Conservation (phyloP, 2,888 invertebrate species). For the Lasioglossum pauxillum region DNA sequence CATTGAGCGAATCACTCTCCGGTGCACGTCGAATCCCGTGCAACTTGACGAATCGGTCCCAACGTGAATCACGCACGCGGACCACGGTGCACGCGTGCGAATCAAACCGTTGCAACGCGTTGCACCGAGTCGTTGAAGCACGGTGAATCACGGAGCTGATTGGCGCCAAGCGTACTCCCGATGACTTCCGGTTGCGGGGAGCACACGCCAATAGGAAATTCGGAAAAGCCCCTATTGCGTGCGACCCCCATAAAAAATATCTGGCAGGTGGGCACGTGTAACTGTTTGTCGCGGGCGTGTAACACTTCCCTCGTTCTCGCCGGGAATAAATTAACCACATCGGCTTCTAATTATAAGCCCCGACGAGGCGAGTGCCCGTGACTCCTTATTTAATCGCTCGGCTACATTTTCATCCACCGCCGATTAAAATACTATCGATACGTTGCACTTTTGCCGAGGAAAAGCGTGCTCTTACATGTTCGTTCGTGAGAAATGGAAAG, state of each 20-base stretch:
- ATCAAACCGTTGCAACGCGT: constrained; percentile 35
- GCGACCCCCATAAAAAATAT: neutral
- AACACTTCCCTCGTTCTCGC: constrained; percentile 4
- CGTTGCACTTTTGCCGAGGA: neutral
- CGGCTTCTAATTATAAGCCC: neutral
- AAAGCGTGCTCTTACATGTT: too few relatives aligned
- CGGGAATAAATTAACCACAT: neutral
- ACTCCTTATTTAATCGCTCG: neutral
- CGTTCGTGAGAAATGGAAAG: too few relatives aligned
- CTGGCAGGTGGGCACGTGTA: neutral
- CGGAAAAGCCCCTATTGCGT: constrained; percentile 13
- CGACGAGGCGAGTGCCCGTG: neutral
- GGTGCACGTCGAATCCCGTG: neutral
- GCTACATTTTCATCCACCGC: neutral
- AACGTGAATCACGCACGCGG: constrained; percentile 20
- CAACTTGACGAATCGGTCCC: constrained; percentile 39
- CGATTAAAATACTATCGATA: neutral
- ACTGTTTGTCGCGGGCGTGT: neutral
- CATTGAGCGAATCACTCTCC: constrained; percentile 18
- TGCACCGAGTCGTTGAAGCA: neutral
- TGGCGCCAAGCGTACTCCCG: constrained; percentile 18
- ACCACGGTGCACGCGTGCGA: constrained; percentile 25
- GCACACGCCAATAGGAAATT: constrained; percentile 27
- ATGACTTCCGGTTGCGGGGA: constrained; percentile 42
- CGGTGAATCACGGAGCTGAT: constrained; percentile 39